Base-by-base conservation (phyloP, 2,888 invertebrate genomes). In the Melanostoma scalare region DNA sequence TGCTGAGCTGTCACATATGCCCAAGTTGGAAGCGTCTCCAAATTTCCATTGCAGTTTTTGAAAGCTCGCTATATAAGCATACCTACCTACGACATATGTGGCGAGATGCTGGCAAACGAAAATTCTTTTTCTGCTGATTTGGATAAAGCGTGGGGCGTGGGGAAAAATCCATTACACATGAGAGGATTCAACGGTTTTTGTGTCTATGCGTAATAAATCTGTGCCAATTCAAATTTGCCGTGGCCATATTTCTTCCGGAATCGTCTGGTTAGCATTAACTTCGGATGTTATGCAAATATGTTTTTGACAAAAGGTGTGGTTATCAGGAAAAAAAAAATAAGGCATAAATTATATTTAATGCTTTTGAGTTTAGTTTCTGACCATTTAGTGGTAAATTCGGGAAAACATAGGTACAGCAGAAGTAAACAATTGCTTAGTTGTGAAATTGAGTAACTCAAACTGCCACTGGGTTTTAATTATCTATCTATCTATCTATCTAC, bases 1-100 rank as follows among this genome's bases (percentile, higher is more conserved):
- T 61, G 72, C 86, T 85, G 86, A 86, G 68, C 81, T 86, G 86
- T 85, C 85, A 85, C 86, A 86, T 86, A 86, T 86, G 86, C 84
- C 86, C 69, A 76, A 78, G 78, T 84, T 85, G 81, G 84, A 82
- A 68, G 73, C 60, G 55, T 46, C 56, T 63, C 63, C 46, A 56
- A 68, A 67, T 40, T 50, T 1, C 36, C 36, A 48, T 36, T 36
- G 36, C 46, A 40, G 42, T 38, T 38, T 46, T 61, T 38, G 20
- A 52, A 63, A 42, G 74, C 55, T 63, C 44, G 50, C 38, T 55
- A 79, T 63, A 68, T 56, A 72, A 20, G 20, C 20, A 20, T 20
- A 20, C 20, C 20, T 20, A 20, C 20, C 20, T 68, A 58, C 75
- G 65, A 30, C 75, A 75, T 67, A 75, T 67, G 56, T 63, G 68